Conservation (phyloP, 2,888 invertebrate genomes). For the Onthophagus sagittarius region DNA sequence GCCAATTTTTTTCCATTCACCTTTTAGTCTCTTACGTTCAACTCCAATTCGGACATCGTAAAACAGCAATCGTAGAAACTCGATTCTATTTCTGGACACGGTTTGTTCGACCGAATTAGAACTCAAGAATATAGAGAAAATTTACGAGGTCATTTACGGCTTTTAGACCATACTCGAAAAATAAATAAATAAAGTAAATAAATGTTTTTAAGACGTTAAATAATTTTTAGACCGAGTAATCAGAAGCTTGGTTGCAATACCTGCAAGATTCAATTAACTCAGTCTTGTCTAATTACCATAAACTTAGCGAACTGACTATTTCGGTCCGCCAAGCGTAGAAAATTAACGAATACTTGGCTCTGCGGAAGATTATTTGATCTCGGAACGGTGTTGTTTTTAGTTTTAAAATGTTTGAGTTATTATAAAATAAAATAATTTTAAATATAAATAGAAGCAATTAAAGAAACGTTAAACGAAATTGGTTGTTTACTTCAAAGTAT, state of each 20-base stretch:
- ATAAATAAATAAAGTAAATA: too few species aligned
- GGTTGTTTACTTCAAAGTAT: too few species aligned
- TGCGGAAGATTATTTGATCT: neutral
- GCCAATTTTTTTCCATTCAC: neutral
- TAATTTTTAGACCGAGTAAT: neutral
- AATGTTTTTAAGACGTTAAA: neutral
- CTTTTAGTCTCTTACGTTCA: neutral
- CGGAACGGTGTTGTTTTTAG: neutral
- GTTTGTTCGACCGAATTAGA: slow-evolving; percentile 14
- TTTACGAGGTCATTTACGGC: neutral
- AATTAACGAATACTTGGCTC: neutral
- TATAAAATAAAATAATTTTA: neutral
- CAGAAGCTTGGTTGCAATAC: neutral
- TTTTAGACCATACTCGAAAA: too few species aligned
- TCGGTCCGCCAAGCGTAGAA: neutral
- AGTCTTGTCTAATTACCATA: neutral
- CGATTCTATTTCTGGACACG: slow-evolving; percentile 5
- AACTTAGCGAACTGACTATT: neutral
- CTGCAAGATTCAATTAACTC: neutral
- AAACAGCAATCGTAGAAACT: neutral
- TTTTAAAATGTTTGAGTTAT: neutral
- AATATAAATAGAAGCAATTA: neutral
- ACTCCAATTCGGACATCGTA: neutral
- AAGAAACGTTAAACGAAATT: neutral
- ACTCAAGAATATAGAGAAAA: neutral